These are phyloP conservation scores for Chlamydotis undulata DNA, from an alignment of 2,113 vertebrate genomes.

Conservation along the genomic window DNA sequence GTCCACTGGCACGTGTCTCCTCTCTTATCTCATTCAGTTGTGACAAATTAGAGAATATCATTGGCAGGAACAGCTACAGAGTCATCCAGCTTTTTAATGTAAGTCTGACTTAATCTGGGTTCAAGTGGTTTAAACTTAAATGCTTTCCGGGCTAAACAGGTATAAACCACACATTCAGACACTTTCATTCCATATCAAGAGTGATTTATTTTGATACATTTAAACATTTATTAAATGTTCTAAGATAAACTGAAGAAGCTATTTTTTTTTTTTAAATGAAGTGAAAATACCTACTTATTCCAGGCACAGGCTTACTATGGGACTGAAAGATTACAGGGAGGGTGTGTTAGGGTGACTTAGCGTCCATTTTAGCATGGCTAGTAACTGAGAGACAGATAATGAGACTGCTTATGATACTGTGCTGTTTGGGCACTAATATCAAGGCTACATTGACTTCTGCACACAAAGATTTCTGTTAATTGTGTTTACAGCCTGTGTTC, in stretches of 20 bases:
- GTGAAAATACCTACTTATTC: background rate
- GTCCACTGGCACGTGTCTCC: background rate
- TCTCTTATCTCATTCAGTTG: background rate
- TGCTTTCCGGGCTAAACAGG: background rate
- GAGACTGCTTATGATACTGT: background rate
- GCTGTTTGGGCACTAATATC: background rate
- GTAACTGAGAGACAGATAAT: background rate
- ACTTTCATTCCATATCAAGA: background rate
- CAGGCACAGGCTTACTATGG: background rate
- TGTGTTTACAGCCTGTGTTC: background rate
- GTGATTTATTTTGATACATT: background rate
- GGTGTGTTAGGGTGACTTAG: background rate
- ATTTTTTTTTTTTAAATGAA: background rate
- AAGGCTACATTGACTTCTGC: background rate
- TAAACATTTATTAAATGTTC: background rate
- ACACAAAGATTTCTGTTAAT: background rate
- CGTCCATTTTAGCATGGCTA: background rate
- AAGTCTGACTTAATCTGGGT: background rate
- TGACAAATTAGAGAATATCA: slow-evolving; percentile 1
- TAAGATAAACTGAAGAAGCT: background rate
- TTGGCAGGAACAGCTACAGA: background rate
- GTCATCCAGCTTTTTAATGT: background rate
- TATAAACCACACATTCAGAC: background rate
- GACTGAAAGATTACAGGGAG: background rate
- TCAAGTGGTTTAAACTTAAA: background rate